Evolutionary conservation across 2,797 vertebrate species (phyloP).

Genomic region (Podarcis lilfordi): DNA sequence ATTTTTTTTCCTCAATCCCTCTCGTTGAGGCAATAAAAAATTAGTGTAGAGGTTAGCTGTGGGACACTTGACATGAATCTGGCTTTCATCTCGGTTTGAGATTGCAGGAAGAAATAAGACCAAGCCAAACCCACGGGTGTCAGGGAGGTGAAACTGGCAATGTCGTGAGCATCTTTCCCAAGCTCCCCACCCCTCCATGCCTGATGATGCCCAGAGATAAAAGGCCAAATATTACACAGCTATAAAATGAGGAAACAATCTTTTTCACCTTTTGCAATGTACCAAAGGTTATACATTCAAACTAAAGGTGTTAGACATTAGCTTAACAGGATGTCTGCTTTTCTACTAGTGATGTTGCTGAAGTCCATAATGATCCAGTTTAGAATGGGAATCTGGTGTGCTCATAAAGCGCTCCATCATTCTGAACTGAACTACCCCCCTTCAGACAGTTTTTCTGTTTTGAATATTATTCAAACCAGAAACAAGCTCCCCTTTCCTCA

Average conservation of each 20-base stretch:
- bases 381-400: background rate
- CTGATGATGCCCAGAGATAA: background rate
- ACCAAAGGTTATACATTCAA: background rate
- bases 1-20: constrained; percentile 71
- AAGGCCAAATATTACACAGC: background rate
- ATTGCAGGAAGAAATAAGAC: constrained; percentile 59
- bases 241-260: background rate
- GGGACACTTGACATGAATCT: constrained; percentile 65
- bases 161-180: background rate
- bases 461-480: background rate
- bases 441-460: background rate
- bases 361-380: background rate
- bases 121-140: constrained; percentile 5
- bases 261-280: background rate
- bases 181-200: background rate
- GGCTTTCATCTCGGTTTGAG: constrained; percentile 56
- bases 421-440: background rate
- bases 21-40: constrained; percentile 77
- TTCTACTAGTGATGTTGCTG: background rate
- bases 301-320: background rate
- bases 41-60: constrained; percentile 73
- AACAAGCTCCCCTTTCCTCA: too few species aligned
- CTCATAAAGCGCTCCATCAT: background rate
- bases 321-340: background rate
- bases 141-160: constrained; percentile 52